Conservation (phyloP, 2,113 vertebrate species). For the Paramisgurnus dabryanus region DNA sequence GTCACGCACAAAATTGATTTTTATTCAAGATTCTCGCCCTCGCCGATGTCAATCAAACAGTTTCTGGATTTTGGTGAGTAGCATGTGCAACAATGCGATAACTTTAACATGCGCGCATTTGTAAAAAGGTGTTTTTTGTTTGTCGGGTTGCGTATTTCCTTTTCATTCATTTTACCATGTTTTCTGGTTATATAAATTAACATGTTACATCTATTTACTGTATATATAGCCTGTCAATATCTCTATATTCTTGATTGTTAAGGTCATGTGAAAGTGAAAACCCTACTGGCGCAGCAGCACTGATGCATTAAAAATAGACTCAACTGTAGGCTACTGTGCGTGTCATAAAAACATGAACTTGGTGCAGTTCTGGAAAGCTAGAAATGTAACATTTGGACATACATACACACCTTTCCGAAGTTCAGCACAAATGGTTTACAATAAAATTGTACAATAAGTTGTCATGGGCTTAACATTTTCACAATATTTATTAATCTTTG, state of each 20-base stretch:
- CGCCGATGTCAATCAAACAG: conserved; percentile 77
- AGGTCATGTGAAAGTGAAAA: conserved; percentile 16
- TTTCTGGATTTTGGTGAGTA: conserved; percentile 79
- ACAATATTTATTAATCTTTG: no score
- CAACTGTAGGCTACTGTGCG: background rate
- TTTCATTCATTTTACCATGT: background rate
- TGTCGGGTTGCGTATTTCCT: background rate
- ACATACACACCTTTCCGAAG: no score
- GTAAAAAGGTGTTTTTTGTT: background rate
- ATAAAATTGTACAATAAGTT: no score
- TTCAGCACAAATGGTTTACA: background rate
- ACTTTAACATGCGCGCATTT: background rate
- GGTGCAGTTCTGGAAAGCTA: conserved; percentile 4
- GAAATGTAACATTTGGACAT: background rate
- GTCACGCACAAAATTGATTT: conserved; percentile 70
- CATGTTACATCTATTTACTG: background rate
- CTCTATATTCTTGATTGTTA: background rate
- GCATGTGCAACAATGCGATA: background rate
- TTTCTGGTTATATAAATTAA: background rate
- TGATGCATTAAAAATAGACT: conserved; percentile 15
- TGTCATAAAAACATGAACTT: background rate
- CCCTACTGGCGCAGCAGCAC: background rate
- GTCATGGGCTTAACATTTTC: no score
- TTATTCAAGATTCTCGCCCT: conserved; percentile 76
- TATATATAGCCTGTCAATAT: background rate